Base-by-base conservation (phyloP, 2,113 vertebrate species). In the Pseudopipra pipra region DNA sequence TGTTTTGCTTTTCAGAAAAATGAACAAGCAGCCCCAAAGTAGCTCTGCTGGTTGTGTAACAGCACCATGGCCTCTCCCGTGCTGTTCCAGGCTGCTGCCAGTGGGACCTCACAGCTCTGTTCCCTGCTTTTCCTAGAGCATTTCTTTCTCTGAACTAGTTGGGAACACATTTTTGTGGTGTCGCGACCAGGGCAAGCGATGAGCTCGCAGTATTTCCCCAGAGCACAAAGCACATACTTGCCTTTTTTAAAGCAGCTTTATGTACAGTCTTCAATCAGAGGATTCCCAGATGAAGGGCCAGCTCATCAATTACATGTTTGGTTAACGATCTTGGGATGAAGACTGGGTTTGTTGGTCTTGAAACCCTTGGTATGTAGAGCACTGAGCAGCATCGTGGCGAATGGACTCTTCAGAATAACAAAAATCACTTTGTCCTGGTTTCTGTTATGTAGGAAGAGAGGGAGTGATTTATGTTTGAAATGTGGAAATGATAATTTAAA, bases 131-230 rank as follows among this genome's bases (percentile, higher is more conserved):
- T 85, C 85, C 91, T 90, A 3, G 59, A 88, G 79, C 47, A 15
- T 87, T 93, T 80, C 19, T 91, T 92, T 37, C 94, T 76, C 83
- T 54, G 59, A 65, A 37, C 24, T 15, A 31, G 35, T 24, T 93
- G 79, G 74, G 90, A 93, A n/a, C 89, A 89, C 52, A 21, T 95
- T 93, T 92, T 94, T 91, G 87, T 67, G 93, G 87, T 93, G 74
- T 8, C 83, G 8, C 16, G 77, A 61, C 58, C 77, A 94, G 96
- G 68, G 94, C 89, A 94, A 54, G 88, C 79, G 49, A n/a, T 89
- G 82, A 37, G 81, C 92, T 94, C 41, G 77, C 89, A 86, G 51
- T 25, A 47, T 65, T 90, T 87, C 85, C 89, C 81, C 49, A 66
- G 92, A 96, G 93, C 85, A 95, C 85, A 65, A 77, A 59, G 89